phyloP scores from a whole-genome alignment of 2,888 invertebrate species.

The Xylophagus ater region DNA sequence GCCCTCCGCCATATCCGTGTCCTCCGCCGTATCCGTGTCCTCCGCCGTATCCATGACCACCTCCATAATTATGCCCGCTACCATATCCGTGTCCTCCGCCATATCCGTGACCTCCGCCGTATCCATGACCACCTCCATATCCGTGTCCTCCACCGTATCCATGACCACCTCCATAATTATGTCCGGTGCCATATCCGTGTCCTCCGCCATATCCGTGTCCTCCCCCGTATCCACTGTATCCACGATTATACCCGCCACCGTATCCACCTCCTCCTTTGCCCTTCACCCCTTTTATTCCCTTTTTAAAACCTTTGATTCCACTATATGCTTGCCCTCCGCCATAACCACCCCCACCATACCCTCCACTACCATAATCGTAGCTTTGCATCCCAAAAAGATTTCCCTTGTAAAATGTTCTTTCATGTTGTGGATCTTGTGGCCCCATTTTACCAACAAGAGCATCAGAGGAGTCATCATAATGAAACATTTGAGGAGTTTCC shows the following conservation, averaged over 20 bases:
- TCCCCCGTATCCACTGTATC: neutral
- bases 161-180: neutral
- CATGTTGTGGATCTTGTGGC: no score
- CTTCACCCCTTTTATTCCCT: neutral
- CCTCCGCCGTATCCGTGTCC: neutral
- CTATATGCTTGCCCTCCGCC: no score
- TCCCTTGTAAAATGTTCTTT: no score
- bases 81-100: neutral
- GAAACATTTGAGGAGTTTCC: no score
- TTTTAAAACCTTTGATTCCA: no score
- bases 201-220: neutral
- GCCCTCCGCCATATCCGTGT: neutral
- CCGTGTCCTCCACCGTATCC: neutral
- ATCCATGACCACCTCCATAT: neutral
- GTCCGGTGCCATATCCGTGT: neutral
- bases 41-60: neutral
- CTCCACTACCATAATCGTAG: no score
- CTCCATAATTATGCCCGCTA: neutral
- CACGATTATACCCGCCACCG: constrained; percentile 1
- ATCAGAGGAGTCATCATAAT: no score
- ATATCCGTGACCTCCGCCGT: neutral
- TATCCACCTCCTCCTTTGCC: constrained; percentile 5
- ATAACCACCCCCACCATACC: no score
- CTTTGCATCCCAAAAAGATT: no score
- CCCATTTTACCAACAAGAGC: no score